phyloP scores from a whole-genome alignment of 2,888 invertebrate species.

The Hydroisotoma schaefferi region DNA sequence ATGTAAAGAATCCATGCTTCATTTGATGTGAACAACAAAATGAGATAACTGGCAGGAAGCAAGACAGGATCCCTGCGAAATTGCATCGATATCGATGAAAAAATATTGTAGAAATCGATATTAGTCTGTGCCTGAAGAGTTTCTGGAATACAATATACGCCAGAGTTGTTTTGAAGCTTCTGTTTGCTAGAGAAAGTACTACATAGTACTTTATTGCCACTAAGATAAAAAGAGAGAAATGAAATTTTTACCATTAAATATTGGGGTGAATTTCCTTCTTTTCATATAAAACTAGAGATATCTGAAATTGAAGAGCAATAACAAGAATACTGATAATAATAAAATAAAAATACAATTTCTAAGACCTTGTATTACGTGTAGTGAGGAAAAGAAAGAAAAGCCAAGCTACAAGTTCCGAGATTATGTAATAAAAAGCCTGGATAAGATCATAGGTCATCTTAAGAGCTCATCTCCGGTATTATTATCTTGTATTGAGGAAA shows the following conservation, averaged over 20 bases:
- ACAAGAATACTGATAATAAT: background rate
- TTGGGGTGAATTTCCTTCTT: slow-evolving; percentile 11
- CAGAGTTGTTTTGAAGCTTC: background rate
- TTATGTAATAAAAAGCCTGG: slow-evolving; percentile 5
- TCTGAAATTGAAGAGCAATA: slow-evolving; percentile 1
- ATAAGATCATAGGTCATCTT: slow-evolving; percentile 12
- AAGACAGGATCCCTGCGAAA: background rate
- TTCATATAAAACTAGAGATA: background rate
- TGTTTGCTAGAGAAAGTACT: background rate
- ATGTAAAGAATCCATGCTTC: background rate
- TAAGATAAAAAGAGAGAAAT: background rate
- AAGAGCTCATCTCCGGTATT: background rate
- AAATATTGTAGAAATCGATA: background rate
- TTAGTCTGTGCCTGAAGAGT: background rate
- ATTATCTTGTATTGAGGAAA: background rate
- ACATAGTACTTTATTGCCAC: background rate
- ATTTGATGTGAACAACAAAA: background rate
- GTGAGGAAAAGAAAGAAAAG: background rate
- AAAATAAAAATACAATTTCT: background rate
- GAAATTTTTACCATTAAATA: slow-evolving; percentile 14
- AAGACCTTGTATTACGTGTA: background rate
- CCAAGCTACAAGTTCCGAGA: background rate
- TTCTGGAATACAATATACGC: background rate
- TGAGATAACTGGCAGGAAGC: background rate
- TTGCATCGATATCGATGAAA: slow-evolving; percentile 4